A percentile compares a stretch with the other conserved stretches of the same genome.
Evolutionary conservation across 1,140 invertebrate genomes (phyloP).

Genomic region (Octopus bimaculoides): DNA sequence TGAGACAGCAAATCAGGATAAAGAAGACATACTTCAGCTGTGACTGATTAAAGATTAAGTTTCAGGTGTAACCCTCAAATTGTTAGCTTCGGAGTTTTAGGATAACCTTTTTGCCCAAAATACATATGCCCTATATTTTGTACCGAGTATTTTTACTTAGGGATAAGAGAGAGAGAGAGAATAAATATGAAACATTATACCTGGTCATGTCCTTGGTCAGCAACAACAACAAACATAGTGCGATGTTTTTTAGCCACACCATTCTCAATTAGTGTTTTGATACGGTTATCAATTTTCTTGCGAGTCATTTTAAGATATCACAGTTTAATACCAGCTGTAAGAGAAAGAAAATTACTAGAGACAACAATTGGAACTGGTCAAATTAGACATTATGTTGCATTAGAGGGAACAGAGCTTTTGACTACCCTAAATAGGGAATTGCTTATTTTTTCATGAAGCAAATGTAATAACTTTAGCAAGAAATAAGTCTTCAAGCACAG

Average conservation of each 20-base stretch:
- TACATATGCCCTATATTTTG: no score
- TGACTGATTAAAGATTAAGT: no score
- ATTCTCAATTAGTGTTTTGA: constrained; percentile 95
- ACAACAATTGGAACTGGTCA: neutral
- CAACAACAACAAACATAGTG: constrained; percentile 92
- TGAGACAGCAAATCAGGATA: no score
- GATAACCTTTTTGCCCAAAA: no score
- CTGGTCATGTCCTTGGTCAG: constrained; percentile 94
- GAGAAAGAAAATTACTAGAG: neutral
- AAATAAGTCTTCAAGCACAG: neutral
- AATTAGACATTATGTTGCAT: neutral
- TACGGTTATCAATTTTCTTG: constrained; percentile 96
- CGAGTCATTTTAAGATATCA: constrained; percentile 37
- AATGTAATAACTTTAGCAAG: neutral
- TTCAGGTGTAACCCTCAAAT: no score
- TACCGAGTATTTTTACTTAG: no score
- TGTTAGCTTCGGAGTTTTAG: no score
- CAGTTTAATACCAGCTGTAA: neutral
- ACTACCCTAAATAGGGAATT: neutral
- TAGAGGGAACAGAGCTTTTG: no score
- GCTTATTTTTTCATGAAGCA: neutral
- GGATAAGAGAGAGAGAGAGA: neutral
- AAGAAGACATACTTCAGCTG: no score
- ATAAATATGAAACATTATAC: constrained; percentile 59
- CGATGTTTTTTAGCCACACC: constrained; percentile 82